Percentiles rank a stretch among this genome's conserved stretches.
Evolutionary conservation across 2,113 vertebrate genomes (phyloP).

Genomic region (Sylvilagus bachmani): DNA sequence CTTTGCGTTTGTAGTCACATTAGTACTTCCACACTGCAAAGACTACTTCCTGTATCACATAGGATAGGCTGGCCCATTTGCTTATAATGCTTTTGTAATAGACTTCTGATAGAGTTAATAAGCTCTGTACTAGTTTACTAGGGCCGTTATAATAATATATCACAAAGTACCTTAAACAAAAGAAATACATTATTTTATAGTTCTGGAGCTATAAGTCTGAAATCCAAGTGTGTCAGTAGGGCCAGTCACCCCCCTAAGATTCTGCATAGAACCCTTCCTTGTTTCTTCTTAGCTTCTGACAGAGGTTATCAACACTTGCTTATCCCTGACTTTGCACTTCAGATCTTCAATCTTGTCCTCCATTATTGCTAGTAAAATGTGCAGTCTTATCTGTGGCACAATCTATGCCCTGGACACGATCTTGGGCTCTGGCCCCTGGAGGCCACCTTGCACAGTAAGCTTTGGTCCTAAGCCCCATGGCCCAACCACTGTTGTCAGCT

Average conservation of each 20-base stretch:
- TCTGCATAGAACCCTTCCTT: background rate
- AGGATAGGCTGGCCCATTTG: background rate
- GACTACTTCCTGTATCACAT: constrained; percentile 51
- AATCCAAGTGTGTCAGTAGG: constrained; percentile 3
- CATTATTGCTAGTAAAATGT: background rate
- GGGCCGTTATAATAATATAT: background rate
- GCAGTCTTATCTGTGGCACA: no score
- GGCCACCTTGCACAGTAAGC: no score
- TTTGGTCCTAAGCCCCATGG: no score
- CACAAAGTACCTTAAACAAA: constrained; percentile 33
- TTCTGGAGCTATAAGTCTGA: constrained; percentile 15
- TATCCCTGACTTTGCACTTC: background rate
- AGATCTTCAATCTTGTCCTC: background rate
- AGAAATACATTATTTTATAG: constrained; percentile 26
- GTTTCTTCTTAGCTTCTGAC: background rate
- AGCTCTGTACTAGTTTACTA: constrained; percentile 1
- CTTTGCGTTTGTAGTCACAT: constrained; percentile 34
- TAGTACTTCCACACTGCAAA: constrained; percentile 52
- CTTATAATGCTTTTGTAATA: background rate
- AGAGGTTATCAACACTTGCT: background rate
- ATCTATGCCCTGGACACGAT: no score
- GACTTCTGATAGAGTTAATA: constrained; percentile 35
- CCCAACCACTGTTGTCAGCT: no score
- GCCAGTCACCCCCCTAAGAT: background rate
- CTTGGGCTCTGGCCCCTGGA: no score